These are phyloP conservation scores for Tuberolachnus salignus DNA, from an alignment of 2,888 invertebrate genomes.

Conservation along the genomic window DNA sequence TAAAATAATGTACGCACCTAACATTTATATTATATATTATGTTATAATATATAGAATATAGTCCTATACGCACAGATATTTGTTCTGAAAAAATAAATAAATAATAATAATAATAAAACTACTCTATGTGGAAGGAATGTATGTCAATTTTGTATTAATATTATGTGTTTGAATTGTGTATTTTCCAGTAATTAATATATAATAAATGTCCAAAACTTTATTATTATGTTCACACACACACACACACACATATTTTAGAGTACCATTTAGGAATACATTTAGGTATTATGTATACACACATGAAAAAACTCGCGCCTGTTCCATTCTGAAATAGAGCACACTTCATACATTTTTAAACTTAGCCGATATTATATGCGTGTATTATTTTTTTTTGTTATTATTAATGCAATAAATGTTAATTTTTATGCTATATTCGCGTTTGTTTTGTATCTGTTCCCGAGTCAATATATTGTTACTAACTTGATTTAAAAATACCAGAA, in stretches of 20 bases:
- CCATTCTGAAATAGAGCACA: constrained; percentile 8
- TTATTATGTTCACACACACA: neutral
- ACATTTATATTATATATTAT: constrained; percentile 22
- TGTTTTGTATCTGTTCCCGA: neutral
- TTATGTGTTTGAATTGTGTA: constrained; percentile 20
- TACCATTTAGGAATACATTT: too few relatives aligned
- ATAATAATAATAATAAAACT: too few relatives aligned
- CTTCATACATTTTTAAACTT: neutral
- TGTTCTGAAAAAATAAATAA: neutral
- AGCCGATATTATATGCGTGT: constrained; percentile 29
- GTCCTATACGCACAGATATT: constrained; percentile 33
- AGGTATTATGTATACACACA: constrained; percentile 4
- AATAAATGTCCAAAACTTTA: constrained; percentile 3
- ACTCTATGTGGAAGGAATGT: constrained; percentile 9
- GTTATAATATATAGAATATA: constrained; percentile 23
- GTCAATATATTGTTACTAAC: too few relatives aligned
- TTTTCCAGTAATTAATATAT: neutral
- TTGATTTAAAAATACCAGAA: too few relatives aligned
- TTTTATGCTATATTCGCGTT: constrained; percentile 26
- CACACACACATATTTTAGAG: too few relatives aligned
- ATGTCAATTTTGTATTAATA: constrained; percentile 38
- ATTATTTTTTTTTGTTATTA: constrained; percentile 55
- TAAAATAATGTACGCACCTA: constrained; percentile 27
- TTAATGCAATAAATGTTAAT: constrained; percentile 54
- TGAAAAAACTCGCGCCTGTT: neutral